Percentiles rank a stretch among this genome's conserved stretches.
Conservation (phyloP, 2,888 invertebrate species). For the Lepidocyrtoides sp. region DNA sequence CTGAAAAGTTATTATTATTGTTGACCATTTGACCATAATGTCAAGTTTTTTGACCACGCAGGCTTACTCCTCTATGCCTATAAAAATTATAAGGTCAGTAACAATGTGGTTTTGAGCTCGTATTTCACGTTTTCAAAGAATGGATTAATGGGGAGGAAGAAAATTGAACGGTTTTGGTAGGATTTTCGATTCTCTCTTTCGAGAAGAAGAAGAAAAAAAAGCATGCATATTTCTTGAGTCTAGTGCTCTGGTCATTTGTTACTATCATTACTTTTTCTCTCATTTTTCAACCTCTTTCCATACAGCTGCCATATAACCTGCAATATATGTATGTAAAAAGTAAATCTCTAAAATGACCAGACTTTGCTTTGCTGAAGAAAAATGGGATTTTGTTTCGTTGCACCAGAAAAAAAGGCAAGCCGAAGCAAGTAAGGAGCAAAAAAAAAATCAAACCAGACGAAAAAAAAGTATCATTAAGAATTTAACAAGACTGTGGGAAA, state of each 20-base stretch:
- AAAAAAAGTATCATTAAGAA: conserved; percentile 84
- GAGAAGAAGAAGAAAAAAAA: background rate
- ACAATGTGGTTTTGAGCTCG: conserved; percentile 41
- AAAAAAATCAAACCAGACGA: background rate
- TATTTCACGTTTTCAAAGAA: conserved; percentile 38
- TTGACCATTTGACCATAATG: conserved; percentile 19
- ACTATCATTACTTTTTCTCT: background rate
- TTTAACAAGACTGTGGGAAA: conserved; percentile 85
- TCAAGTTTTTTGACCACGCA: background rate
- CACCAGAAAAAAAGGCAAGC: background rate
- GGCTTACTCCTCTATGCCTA: background rate
- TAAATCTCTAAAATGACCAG: too few species aligned
- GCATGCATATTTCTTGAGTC: background rate
- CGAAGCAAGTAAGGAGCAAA: background rate
- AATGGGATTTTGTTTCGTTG: background rate
- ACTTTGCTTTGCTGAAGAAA: background rate
- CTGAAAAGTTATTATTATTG: background rate
- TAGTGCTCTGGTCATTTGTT: conserved; percentile 28
- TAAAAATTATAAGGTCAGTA: background rate
- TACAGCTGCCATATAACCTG: too few species aligned
- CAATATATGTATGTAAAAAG: too few species aligned
- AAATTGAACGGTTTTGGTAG: background rate
- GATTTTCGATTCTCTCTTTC: background rate
- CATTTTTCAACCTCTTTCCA: too few species aligned
- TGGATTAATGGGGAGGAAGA: background rate